These are phyloP conservation scores for Cataglyphis hispanica DNA, from an alignment of 1,140 invertebrate species.

Conservation along the genomic window DNA sequence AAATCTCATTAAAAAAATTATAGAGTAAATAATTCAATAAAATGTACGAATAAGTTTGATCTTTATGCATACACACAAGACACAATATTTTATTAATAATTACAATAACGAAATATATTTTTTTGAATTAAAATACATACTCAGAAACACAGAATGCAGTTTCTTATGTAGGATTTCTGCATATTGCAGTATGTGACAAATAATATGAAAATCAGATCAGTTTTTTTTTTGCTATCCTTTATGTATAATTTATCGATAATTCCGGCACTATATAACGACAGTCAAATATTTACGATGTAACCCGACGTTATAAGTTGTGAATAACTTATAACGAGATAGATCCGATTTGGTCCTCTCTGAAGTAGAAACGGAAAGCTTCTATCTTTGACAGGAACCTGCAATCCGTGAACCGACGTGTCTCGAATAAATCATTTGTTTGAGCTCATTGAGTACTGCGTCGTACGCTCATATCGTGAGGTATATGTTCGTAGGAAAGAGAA, in stretches of 20 bases:
- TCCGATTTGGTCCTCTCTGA: not conserved
- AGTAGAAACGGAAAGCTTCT: not conserved
- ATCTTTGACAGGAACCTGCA: slow-evolving; percentile 11
- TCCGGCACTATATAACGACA: not conserved
- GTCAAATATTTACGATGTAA: slow-evolving; percentile 52
- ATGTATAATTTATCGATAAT: slow-evolving; percentile 22
- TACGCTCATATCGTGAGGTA: not conserved
- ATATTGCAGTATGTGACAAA: not conserved
- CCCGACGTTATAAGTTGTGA: slow-evolving; percentile 18
- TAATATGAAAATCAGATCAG: slow-evolving; percentile 2
- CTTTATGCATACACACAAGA: too few relatives aligned
- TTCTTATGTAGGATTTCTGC: not conserved
- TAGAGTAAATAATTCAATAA: not conserved
- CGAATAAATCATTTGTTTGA: slow-evolving; percentile 68
- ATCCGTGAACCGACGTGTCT: not conserved
- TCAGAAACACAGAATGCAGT: not conserved
- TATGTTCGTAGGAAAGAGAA: not conserved
- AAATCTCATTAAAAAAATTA: not conserved
- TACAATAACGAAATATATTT: not conserved
- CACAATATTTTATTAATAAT: not conserved
- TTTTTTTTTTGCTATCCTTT: slow-evolving; percentile 1
- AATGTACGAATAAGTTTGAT: not conserved
- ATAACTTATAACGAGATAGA: slow-evolving; percentile 33
- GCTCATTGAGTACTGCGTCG: not conserved
- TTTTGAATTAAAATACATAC: not conserved